Percentiles rank a stretch among this genome's conserved stretches.
These are phyloP conservation scores for Littorina saxatilis DNA, from an alignment of 1,140 invertebrate species.

Conservation along the genomic window DNA sequence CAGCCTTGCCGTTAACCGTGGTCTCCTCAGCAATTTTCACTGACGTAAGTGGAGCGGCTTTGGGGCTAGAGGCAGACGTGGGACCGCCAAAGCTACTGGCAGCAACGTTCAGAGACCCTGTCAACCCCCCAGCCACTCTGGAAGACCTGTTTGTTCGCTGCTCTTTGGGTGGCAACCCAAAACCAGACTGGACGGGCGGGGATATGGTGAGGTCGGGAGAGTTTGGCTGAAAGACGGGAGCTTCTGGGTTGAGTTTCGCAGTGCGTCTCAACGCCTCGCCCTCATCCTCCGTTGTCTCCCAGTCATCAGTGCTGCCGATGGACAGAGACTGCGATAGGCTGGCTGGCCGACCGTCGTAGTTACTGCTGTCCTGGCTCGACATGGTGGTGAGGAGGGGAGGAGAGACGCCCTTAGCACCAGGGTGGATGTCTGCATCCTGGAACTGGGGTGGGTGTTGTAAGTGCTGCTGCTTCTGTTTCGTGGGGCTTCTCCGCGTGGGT, in stretches of 20 bases:
- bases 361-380: constrained; percentile 33
- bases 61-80: neutral
- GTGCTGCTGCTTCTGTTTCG: constrained; percentile 27
- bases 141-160: neutral
- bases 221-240: constrained; percentile 57
- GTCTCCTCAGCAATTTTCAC: neutral
- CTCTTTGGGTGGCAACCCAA: neutral
- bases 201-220: constrained; percentile 56
- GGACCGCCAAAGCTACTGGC: neutral
- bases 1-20: neutral
- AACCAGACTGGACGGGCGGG: constrained; percentile 17
- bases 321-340: constrained; percentile 42
- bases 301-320: constrained; percentile 57
- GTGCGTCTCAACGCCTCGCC: constrained; percentile 16
- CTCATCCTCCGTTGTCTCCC: constrained; percentile 53
- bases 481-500: constrained; percentile 28
- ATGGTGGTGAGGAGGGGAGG: neutral
- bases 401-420: neutral
- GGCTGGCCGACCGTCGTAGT: constrained; percentile 23
- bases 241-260: constrained; percentile 61
- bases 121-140: neutral
- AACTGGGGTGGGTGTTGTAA: constrained; percentile 22
- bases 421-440: constrained; percentile 21
- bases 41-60: neutral
- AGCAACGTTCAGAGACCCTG: neutral